Evolutionary conservation across 2,888 invertebrate genomes (phyloP).

Genomic region (Xestoiulus laeticollis): DNA sequence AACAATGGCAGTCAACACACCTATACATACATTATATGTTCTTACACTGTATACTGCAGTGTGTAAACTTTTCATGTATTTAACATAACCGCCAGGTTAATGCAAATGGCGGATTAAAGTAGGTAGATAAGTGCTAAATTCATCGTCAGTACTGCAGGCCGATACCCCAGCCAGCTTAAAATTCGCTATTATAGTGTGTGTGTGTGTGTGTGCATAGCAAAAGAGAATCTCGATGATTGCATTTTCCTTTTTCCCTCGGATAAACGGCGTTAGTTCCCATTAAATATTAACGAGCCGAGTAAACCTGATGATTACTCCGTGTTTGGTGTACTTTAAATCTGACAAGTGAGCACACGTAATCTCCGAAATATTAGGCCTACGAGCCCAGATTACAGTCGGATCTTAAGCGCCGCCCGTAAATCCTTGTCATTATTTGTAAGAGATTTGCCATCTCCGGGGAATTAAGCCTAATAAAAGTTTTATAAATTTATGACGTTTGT

Average conservation of each 20-base stretch:
- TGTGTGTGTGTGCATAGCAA: background rate
- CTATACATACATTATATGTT: too few relatives aligned
- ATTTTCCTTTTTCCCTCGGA: conserved; percentile 34
- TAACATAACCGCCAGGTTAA: background rate
- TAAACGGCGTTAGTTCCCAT: conserved; percentile 37
- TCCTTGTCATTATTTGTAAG: conserved; percentile 37
- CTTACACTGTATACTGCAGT: too few relatives aligned
- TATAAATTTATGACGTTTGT: conserved; percentile 33
- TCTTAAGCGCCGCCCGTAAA: conserved; percentile 37
- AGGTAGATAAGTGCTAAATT: background rate
- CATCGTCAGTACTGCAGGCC: background rate
- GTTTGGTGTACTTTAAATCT: conserved; percentile 34
- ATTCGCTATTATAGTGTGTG: background rate
- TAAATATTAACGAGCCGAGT: conserved; percentile 28
- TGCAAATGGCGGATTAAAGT: background rate
- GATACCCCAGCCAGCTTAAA: background rate
- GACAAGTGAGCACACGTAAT: conserved; percentile 34
- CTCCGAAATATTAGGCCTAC: conserved; percentile 34
- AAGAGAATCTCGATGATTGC: conserved; percentile 33
- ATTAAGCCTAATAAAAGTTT: conserved; percentile 33
- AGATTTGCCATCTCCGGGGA: conserved; percentile 30
- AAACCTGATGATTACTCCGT: conserved; percentile 37
- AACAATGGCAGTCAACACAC: too few relatives aligned
- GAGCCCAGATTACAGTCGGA: conserved; percentile 20
- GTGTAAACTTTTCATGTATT: too few relatives aligned